A percentile compares a stretch with the other conserved stretches of the same genome.
phyloP scores from a whole-genome alignment of 2,888 invertebrate genomes.

The Ecliptopera silaceata region DNA sequence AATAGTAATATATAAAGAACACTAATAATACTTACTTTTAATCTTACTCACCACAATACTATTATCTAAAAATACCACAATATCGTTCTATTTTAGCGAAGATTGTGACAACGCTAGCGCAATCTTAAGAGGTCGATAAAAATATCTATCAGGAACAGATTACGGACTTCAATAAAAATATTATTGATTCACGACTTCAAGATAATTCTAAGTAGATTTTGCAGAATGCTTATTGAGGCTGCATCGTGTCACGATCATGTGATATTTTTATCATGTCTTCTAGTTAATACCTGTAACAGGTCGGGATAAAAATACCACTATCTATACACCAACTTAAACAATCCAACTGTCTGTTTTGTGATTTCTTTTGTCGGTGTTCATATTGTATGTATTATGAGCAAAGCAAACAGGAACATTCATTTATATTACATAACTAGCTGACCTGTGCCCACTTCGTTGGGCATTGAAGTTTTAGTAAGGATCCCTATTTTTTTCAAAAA shows the following conservation, averaged over 20 bases:
- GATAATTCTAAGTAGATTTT: background rate
- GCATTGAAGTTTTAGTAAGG: too few species aligned
- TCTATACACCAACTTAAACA: background rate
- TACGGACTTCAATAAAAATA: background rate
- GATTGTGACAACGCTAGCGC: background rate
- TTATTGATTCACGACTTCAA: background rate
- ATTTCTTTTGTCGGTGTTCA: conserved; percentile 1
- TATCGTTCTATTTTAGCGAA: background rate
- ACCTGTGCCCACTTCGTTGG: too few species aligned
- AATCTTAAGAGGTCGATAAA: background rate
- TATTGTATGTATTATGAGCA: too few species aligned
- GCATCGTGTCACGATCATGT: conserved; percentile 11
- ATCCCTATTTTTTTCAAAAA: too few species aligned
- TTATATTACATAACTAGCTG: too few species aligned
- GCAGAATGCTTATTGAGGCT: background rate
- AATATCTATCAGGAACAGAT: conserved; percentile 2
- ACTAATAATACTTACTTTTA: too few species aligned
- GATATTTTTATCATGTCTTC: conserved; percentile 5
- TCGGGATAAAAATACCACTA: conserved; percentile 9
- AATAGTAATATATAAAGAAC: too few species aligned
- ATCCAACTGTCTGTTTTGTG: background rate
- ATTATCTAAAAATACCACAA: background rate
- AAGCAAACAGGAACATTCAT: too few species aligned
- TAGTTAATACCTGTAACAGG: background rate
- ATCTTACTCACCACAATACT: too few species aligned